Evolutionary conservation across 2,888 invertebrate species (phyloP), one percentile per base, ranked within the genome.

Genomic region (Rotaria sp.): DNA sequence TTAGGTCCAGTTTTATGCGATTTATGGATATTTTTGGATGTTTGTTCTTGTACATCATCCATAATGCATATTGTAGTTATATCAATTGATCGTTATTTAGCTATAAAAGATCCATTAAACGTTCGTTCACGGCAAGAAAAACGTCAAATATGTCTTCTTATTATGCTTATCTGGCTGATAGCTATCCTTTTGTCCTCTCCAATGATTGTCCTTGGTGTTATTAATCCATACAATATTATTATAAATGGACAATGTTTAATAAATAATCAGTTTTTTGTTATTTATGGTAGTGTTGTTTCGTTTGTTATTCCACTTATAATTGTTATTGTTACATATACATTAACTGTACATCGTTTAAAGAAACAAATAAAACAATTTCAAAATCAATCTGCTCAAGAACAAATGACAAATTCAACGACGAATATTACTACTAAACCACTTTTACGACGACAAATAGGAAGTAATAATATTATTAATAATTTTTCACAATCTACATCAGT

Each of bases 261-360:
- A 3, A 75, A 84, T 85, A 85, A 87, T 85, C 38, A 89, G 50
- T 89, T 90, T 87, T 92, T 92, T 88, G 90, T 96, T 91, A 94
- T 96, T 87, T 95, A 96, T 89, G 97, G 97, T 74, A 96, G 96
- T 86, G 94, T 96, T 89, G 94, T 96, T 89, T 96, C 96, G 89
- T 97, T 97, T 92, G 96, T 97, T 92, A 96, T 97, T 88, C 97
- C 97, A 0, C 93, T 97, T 88, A 93, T 94, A 75, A 96, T 98
- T 88, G 97, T 97, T 97, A 93, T 96, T 90, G 93, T 96, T 87
- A 96, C 96, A 30, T 97, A 97, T 90, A 94, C 95, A 11, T 93
- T 96, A 88, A 98, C 97, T 0, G 95, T 97, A 35, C 41, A 84
- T 52, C 93, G 94, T 87, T 92, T 97, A 48, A 92, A 45, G 59